These are phyloP conservation scores for Tyto alba DNA, from an alignment of 2,113 vertebrate species.

Conservation along the genomic window DNA sequence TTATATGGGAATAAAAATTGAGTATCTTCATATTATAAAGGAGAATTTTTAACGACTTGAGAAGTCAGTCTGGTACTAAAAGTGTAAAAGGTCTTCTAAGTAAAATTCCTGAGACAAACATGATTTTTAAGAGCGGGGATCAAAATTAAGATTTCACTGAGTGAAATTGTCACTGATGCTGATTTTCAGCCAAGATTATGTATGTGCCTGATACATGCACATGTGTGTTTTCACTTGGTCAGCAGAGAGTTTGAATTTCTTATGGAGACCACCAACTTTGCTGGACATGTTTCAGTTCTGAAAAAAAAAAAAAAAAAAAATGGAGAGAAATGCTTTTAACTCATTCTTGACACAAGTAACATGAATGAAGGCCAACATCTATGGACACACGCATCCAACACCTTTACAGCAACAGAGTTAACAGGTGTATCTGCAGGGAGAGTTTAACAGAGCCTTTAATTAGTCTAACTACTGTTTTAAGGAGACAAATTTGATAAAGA, in stretches of 20 bases:
- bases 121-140: conserved; percentile 8
- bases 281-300: conserved; percentile 53
- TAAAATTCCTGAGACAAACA: conserved; percentile 19
- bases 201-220: conserved; percentile 43
- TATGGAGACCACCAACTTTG: conserved; percentile 64
- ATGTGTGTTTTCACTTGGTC: conserved; percentile 69
- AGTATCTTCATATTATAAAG: neutral
- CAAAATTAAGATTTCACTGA: conserved; percentile 48
- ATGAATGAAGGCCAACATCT: neutral
- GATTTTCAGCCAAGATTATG: conserved; percentile 54
- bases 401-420: neutral
- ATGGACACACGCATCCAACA: neutral
- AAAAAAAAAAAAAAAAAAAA: neutral
- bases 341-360: conserved; percentile 18
- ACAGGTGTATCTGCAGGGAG: neutral
- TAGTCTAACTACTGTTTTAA: neutral
- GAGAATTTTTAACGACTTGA: neutral
- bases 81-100: neutral
- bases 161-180: conserved; percentile 56
- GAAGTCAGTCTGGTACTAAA: neutral
- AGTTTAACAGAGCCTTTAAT: neutral
- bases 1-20: neutral
- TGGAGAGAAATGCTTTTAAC: conserved; percentile 23
- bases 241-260: conserved; percentile 65
- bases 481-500: neutral